Conservation (phyloP, 2,888 invertebrate species). For the Nezara viridula region DNA sequence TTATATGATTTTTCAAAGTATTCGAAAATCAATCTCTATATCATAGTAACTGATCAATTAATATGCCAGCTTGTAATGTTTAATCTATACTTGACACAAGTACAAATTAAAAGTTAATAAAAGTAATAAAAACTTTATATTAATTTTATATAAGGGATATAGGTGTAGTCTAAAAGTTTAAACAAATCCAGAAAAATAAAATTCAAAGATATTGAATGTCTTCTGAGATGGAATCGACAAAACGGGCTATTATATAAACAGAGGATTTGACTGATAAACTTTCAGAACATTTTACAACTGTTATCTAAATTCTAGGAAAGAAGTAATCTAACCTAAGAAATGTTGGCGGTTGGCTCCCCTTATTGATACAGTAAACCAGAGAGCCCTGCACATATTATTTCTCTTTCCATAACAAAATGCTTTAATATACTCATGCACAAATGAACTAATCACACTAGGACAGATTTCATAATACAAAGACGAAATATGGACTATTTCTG, state of each 20-base stretch:
- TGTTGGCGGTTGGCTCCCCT: slow-evolving; percentile 14
- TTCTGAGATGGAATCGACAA: background rate
- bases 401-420: slow-evolving; percentile 1
- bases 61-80: background rate
- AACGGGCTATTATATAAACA: background rate
- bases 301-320: background rate
- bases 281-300: background rate
- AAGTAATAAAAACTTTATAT: no score
- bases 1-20: background rate
- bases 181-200: background rate
- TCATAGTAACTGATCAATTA: background rate
- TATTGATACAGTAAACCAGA: background rate
- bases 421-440: background rate
- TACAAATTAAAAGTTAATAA: background rate
- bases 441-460: slow-evolving; percentile 29
- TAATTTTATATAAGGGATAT: no score
- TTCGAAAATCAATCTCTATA: background rate
- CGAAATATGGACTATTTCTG: slow-evolving; percentile 35
- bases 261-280: background rate
- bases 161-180: background rate
- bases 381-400: background rate
- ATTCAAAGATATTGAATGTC: background rate
- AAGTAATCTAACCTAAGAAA: slow-evolving; percentile 44
- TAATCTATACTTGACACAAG: background rate
- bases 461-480: slow-evolving; percentile 5